Conservation (phyloP, 2,888 invertebrate genomes). For the Pyrochroa serraticornis region DNA sequence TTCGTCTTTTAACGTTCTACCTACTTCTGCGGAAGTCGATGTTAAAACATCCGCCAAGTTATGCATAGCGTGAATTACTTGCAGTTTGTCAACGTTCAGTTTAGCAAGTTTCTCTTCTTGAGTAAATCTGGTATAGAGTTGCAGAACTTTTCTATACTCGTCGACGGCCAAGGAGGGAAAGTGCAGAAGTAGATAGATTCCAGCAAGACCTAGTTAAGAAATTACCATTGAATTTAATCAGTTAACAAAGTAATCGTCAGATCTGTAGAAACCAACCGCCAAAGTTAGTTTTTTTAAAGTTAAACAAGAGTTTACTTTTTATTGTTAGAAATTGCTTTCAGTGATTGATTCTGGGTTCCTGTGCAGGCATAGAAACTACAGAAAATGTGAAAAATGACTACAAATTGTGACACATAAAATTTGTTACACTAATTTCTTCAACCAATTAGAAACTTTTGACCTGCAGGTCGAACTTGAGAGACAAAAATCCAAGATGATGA, state of each 20-base stretch:
- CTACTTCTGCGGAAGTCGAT: constrained; percentile 45
- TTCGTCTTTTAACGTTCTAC: constrained; percentile 62
- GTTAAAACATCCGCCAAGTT: constrained; percentile 66
- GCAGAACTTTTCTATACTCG: constrained; percentile 67
- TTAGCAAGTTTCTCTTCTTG: constrained; percentile 55
- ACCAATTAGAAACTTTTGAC: too few relatives aligned
- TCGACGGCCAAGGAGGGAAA: constrained; percentile 63
- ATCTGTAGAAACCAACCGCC: too few relatives aligned
- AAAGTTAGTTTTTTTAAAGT: too few relatives aligned
- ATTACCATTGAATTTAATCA: not conserved
- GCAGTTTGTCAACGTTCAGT: constrained; percentile 67
- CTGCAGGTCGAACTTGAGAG: too few relatives aligned
- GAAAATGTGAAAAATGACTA: too few relatives aligned
- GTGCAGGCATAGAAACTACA: too few relatives aligned
- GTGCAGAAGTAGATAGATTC: constrained; percentile 63
- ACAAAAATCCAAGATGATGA: too few relatives aligned
- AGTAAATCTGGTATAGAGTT: constrained; percentile 54
- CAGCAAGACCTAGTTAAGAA: constrained; percentile 63
- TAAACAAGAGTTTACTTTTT: too few relatives aligned
- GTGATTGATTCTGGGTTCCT: too few relatives aligned
- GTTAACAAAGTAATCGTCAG: not conserved
- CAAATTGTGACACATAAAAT: too few relatives aligned
- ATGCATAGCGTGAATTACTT: constrained; percentile 70
- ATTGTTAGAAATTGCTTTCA: too few relatives aligned
- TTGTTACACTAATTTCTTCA: too few relatives aligned